phyloP scores from a whole-genome alignment of 1,140 invertebrate genomes.

The Drosophila santomea region DNA sequence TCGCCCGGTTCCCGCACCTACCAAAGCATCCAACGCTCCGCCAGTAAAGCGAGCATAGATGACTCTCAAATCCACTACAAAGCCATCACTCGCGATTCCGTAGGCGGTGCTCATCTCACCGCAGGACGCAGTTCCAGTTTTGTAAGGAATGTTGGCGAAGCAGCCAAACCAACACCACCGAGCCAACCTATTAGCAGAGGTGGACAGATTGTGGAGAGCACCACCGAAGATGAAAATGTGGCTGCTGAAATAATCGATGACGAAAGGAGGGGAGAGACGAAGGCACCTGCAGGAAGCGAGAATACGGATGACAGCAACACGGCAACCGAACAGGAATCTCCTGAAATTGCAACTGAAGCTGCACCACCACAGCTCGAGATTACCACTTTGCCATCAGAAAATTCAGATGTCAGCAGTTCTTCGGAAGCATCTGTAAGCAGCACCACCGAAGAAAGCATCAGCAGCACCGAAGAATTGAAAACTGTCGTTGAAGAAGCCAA shows the following conservation, averaged over 20 bases:
- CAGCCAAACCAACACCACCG: background rate
- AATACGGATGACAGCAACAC: slow-evolving; percentile 59
- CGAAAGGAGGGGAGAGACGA: slow-evolving; percentile 50
- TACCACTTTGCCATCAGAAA: slow-evolving; percentile 5
- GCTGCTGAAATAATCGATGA: slow-evolving; percentile 67
- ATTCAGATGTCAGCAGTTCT: background rate
- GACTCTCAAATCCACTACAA: slow-evolving; percentile 60
- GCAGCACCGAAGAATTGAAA: background rate
- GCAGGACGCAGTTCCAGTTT: slow-evolving; percentile 60
- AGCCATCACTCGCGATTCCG: slow-evolving; percentile 49
- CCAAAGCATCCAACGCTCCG: slow-evolving; percentile 34
- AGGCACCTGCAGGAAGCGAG: slow-evolving; percentile 32
- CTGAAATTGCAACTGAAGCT: slow-evolving; percentile 20
- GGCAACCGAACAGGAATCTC: slow-evolving; percentile 60
- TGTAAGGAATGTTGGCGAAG: slow-evolving; percentile 31
- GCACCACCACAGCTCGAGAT: background rate
- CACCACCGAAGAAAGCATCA: slow-evolving; percentile 1
- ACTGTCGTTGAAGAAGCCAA: background rate
- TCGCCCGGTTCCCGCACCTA: slow-evolving; percentile 28
- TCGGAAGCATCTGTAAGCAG: slow-evolving; percentile 1
- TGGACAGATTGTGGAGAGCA: slow-evolving; percentile 40
- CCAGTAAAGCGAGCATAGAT: background rate
- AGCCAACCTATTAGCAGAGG: slow-evolving; percentile 47
- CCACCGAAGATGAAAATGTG: slow-evolving; percentile 59
- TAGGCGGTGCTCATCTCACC: slow-evolving; percentile 43